Conservation (phyloP, 92 coral and sea anemone genomes). For the Chrysogorgia sp. region DNA sequence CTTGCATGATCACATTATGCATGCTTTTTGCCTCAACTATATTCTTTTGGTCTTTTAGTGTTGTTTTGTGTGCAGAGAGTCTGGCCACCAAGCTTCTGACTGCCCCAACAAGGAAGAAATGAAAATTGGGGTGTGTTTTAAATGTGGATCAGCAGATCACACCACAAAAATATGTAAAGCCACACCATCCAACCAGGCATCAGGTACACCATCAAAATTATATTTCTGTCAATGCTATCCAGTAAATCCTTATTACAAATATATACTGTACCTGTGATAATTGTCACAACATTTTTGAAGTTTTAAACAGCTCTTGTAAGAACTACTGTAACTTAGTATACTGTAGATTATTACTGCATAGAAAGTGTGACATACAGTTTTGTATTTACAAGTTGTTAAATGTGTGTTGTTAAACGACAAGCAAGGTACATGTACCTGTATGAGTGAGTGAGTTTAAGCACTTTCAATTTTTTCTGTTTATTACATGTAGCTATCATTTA, state of each 20-base stretch:
- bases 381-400: not conserved
- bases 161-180: constrained; percentile 72
- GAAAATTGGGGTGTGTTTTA: constrained; percentile 78
- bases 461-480: no score
- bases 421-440: no score
- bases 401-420: no score
- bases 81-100: constrained; percentile 80
- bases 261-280: no score
- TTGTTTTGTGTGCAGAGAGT: constrained; percentile 85
- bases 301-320: no score
- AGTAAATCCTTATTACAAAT: no score
- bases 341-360: not conserved
- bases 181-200: not conserved
- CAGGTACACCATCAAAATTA: constrained; percentile 14
- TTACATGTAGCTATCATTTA: no score
- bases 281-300: no score
- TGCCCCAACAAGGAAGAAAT: constrained; percentile 68
- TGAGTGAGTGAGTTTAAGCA: no score
- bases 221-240: no score
- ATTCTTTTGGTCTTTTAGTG: constrained; percentile 53
- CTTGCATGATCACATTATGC: not conserved
- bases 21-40: not conserved
- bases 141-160: constrained; percentile 88
- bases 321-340: not conserved
- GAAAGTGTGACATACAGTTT: not conserved